These are phyloP conservation scores for Chondrilla cf. caribensis DNA, from an alignment of 37 sponge, comb jelly and placozoan species.

Conservation along the genomic window DNA sequence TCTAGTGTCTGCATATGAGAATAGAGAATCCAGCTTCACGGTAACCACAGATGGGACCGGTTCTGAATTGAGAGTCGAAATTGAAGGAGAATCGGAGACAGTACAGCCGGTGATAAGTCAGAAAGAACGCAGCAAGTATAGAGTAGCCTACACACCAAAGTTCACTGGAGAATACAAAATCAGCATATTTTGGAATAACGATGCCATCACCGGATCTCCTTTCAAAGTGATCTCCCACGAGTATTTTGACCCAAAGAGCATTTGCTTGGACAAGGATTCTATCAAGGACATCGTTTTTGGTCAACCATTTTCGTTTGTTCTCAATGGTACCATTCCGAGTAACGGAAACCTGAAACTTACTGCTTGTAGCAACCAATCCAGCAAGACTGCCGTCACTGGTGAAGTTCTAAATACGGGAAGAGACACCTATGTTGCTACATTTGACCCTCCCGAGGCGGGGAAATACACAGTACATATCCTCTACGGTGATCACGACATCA, in stretches of 20 bases:
- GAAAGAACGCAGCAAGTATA: constrained; percentile 17
- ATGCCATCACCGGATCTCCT: constrained; percentile 64
- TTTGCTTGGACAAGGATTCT: constrained; percentile 15
- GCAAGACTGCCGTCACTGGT: constrained; percentile 85
- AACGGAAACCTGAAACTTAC: constrained; percentile 40
- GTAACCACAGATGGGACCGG: constrained; percentile 42
- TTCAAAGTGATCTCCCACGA: constrained; percentile 58
- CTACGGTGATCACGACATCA: constrained; percentile 66
- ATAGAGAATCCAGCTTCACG: constrained; percentile 40
- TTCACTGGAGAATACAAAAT: constrained; percentile 52
- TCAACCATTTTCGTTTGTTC: not conserved
- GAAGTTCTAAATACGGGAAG: not conserved
- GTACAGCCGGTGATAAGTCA: constrained; percentile 22
- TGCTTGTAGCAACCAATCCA: constrained; percentile 73
- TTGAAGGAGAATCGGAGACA: constrained; percentile 36
- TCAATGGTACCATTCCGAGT: not conserved
- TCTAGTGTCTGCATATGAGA: constrained; percentile 29
- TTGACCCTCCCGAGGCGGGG: constrained; percentile 38
- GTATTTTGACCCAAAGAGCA: constrained; percentile 33
- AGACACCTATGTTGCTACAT: constrained; percentile 13
- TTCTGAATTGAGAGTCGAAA: constrained; percentile 42
- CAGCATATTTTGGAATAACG: constrained; percentile 44
- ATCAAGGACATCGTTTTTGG: constrained; percentile 33
- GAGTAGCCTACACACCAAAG: constrained; percentile 56
- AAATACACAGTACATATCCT: constrained; percentile 52